These are phyloP conservation scores for Xyrauchen texanus DNA, from an alignment of 2,113 vertebrate genomes.

Conservation along the genomic window DNA sequence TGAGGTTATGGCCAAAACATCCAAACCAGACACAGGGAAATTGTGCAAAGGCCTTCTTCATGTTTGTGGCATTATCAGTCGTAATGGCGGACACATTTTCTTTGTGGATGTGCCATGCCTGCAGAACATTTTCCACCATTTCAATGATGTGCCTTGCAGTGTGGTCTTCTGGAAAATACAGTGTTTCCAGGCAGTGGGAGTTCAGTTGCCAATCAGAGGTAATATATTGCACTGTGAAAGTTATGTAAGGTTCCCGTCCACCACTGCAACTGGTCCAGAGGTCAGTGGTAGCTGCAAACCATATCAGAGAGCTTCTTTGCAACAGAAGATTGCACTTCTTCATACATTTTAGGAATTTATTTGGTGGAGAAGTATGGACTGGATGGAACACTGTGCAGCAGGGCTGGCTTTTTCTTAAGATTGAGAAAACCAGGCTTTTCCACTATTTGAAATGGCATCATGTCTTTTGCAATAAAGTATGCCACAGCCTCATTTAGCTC, in stretches of 20 bases:
- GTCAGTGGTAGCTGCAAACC: background rate
- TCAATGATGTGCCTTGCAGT: background rate
- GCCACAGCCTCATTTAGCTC: too few species aligned
- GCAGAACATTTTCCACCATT: background rate
- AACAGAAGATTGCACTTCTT: background rate
- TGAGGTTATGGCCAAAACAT: background rate
- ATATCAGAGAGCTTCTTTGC: background rate
- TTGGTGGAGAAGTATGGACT: background rate
- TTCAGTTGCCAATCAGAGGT: background rate
- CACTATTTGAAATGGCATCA: too few species aligned
- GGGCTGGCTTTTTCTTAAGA: background rate
- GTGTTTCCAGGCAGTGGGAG: background rate
- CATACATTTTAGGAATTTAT: background rate
- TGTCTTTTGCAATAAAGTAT: too few species aligned
- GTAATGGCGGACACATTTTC: background rate
- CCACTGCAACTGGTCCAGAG: background rate
- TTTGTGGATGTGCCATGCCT: background rate
- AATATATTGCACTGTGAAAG: background rate
- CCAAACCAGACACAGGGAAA: background rate
- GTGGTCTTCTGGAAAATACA: conserved; percentile 1
- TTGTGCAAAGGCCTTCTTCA: background rate
- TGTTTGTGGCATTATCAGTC: background rate
- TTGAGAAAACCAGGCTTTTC: background rate
- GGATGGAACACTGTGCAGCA: background rate
- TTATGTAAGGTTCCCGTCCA: background rate